These are phyloP conservation scores for Ceuthmochares aereus DNA, from an alignment of 2,113 vertebrate species.

Conservation along the genomic window DNA sequence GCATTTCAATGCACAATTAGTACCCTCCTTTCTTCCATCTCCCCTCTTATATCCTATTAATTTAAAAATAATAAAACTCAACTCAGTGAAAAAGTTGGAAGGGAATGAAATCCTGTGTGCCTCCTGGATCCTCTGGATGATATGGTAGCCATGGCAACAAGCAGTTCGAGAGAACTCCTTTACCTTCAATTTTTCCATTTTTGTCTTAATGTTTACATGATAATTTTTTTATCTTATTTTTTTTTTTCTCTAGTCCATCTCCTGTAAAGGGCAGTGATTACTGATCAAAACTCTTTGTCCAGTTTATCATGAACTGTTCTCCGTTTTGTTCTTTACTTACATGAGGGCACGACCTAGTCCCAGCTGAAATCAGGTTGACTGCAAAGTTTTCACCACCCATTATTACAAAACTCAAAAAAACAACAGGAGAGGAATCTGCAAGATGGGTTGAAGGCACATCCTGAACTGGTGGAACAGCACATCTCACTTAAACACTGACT, in stretches of 20 bases:
- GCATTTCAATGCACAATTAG: background rate
- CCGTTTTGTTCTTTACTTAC: background rate
- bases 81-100: conserved; percentile 13
- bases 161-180: conserved; percentile 42
- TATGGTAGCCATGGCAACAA: conserved; percentile 55
- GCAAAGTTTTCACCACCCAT: background rate
- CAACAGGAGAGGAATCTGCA: background rate
- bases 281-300: background rate
- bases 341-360: background rate
- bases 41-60: background rate
- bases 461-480: background rate
- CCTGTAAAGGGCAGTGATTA: background rate
- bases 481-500: background rate
- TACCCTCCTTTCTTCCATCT: background rate
- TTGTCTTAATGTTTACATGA: conserved; percentile 5
- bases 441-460: background rate
- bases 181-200: conserved; percentile 58
- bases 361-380: background rate
- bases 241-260: background rate
- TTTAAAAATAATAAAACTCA: background rate
- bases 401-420: background rate
- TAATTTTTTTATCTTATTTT: background rate
- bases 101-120: conserved; percentile 9
- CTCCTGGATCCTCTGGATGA: background rate
- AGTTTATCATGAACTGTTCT: background rate